Conservation (phyloP, 2,888 invertebrate genomes). For the Nysson spinosus region DNA sequence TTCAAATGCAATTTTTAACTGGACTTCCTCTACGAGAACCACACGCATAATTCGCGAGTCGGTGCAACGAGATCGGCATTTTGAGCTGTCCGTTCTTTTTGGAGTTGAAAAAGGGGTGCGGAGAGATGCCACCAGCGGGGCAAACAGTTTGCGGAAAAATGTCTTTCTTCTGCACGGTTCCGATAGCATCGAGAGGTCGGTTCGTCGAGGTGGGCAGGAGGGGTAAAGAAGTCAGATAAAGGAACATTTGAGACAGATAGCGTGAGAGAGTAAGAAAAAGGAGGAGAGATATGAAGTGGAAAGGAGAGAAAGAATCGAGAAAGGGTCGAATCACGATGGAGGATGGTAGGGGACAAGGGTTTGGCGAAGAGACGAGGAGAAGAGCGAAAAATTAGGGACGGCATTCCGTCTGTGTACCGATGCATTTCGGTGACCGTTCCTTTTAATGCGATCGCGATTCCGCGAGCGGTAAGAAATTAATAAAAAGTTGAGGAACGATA, state of each 20-base stretch:
- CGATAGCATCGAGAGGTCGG: constrained; percentile 55
- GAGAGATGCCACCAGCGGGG: constrained; percentile 30
- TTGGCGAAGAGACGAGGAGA: constrained; percentile 23
- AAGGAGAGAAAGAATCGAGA: no score
- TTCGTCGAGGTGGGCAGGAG: background rate
- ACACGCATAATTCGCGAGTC: no score
- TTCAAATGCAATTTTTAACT: no score
- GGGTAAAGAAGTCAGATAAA: background rate
- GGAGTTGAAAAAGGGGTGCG: constrained; percentile 16
- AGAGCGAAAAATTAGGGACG: constrained; percentile 63
- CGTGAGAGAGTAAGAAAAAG: background rate
- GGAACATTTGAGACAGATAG: background rate
- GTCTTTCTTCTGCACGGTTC: constrained; percentile 46
- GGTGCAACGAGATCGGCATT: no score
- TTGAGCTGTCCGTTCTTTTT: constrained; percentile 33
- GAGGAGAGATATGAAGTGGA: background rate
- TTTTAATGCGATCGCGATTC: constrained; percentile 66
- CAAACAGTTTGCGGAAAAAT: constrained; percentile 54
- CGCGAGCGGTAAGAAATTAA: constrained; percentile 75
- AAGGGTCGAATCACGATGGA: no score
- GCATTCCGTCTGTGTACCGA: constrained; percentile 64
- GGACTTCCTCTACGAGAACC: no score
- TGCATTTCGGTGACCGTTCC: constrained; percentile 61
- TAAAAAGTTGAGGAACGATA: constrained; percentile 77
- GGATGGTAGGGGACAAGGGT: background rate